Evolutionary conservation across 2,797 vertebrate genomes (phyloP).

Genomic region (Pseudomugil gertrudae): DNA sequence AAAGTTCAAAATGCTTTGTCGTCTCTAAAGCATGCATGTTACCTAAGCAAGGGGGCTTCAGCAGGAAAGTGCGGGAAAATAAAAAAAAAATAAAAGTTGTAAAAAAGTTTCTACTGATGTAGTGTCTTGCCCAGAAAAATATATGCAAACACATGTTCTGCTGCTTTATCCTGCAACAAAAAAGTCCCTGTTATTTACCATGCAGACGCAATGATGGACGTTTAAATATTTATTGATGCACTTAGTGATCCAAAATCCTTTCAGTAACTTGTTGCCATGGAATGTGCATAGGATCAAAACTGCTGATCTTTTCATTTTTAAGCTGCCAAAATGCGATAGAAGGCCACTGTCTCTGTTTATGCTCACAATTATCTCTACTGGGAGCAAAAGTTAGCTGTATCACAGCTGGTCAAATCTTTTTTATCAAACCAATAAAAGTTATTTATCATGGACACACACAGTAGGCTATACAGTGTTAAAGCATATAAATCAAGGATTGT

Average conservation of each 20-base stretch:
- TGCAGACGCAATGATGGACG: constrained; percentile 7
- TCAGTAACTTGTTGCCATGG: background rate
- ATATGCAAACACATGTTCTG: constrained; percentile 5
- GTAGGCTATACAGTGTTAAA: background rate
- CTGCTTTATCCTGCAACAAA: constrained; percentile 12
- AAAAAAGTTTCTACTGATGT: background rate
- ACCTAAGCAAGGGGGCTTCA: background rate
- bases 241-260: constrained; percentile 20
- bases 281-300: background rate
- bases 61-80: background rate
- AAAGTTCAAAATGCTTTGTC: background rate
- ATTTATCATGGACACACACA: background rate
- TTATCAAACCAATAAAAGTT: background rate
- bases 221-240: constrained; percentile 13
- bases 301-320: background rate
- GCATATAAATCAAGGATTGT: background rate
- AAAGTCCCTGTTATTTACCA: background rate
- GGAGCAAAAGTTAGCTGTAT: background rate
- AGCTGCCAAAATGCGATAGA: background rate
- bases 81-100: background rate
- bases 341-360: background rate
- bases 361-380: background rate
- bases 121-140: constrained; percentile 7
- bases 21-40: background rate
- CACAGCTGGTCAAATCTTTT: background rate